phyloP scores from a whole-genome alignment of 2,113 vertebrate species.

The Pimephales promelas region DNA sequence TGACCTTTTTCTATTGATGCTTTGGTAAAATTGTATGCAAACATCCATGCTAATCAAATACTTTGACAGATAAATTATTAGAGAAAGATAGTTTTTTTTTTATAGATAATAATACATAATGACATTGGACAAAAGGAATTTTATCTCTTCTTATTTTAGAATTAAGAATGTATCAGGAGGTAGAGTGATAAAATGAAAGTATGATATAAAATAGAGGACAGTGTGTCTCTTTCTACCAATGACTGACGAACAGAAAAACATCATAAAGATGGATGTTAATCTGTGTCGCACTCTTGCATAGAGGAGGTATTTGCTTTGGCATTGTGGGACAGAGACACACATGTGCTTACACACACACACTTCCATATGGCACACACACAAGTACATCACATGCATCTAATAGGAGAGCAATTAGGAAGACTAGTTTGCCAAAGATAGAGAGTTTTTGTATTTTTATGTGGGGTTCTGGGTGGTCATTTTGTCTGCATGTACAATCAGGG shows the following conservation, averaged over 20 bases:
- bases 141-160: neutral
- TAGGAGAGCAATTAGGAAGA: neutral
- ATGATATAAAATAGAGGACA: constrained; percentile 16
- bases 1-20: neutral
- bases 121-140: neutral
- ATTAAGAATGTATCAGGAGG: constrained; percentile 14
- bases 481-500: neutral
- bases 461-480: neutral
- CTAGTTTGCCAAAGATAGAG: neutral
- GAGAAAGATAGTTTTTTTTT: neutral
- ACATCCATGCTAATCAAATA: neutral
- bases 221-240: neutral
- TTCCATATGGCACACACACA: too few species aligned
- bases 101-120: neutral
- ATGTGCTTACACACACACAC: constrained; percentile 10
- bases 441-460: neutral
- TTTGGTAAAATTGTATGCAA: neutral
- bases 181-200: constrained; percentile 27
- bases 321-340: constrained; percentile 61
- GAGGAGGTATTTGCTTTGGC: constrained; percentile 71
- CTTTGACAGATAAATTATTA: neutral
- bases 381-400: neutral
- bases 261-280: constrained; percentile 75
- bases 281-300: constrained; percentile 68
- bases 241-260: constrained; percentile 35